A percentile compares a stretch with the other conserved stretches of the same genome.
phyloP scores from a whole-genome alignment of 2,888 invertebrate genomes.

The Scrobipalpa costella region DNA sequence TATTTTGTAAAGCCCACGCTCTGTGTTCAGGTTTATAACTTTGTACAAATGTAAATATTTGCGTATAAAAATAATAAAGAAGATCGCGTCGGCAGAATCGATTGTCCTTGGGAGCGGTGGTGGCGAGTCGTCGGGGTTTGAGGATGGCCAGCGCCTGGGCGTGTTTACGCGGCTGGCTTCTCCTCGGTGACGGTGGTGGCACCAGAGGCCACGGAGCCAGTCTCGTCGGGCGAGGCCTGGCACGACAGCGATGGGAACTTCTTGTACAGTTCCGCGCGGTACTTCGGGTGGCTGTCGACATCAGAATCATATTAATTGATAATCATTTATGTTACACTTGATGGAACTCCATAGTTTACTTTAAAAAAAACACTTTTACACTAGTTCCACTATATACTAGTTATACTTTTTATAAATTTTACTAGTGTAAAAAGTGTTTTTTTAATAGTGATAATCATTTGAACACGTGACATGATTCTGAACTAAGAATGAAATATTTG shows the following conservation, averaged over 20 bases:
- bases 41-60: slow-evolving; percentile 73
- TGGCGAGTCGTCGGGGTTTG: slow-evolving; percentile 18
- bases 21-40: slow-evolving; percentile 70
- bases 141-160: slow-evolving; percentile 18
- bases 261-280: slow-evolving; percentile 87
- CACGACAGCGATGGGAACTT: slow-evolving; percentile 89
- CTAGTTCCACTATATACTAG: too few species aligned
- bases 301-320: neutral
- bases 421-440: too few species aligned
- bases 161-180: slow-evolving; percentile 82
- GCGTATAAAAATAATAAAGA: slow-evolving; percentile 77
- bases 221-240: slow-evolving; percentile 81
- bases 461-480: too few species aligned
- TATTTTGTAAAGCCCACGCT: slow-evolving; percentile 71
- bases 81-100: slow-evolving; percentile 68
- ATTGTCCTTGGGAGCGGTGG: slow-evolving; percentile 44
- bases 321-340: too few species aligned
- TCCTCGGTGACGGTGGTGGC: slow-evolving; percentile 85
- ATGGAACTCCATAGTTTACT: too few species aligned
- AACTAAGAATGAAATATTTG: too few species aligned
- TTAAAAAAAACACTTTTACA: too few species aligned
- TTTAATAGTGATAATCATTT: too few species aligned
- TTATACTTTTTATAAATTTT: too few species aligned
- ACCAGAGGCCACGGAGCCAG: slow-evolving; percentile 84
- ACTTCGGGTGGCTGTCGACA: slow-evolving; percentile 86